Evolutionary conservation across 2,888 invertebrate genomes (phyloP).

Genomic region (Arrhopalites spinosus): DNA sequence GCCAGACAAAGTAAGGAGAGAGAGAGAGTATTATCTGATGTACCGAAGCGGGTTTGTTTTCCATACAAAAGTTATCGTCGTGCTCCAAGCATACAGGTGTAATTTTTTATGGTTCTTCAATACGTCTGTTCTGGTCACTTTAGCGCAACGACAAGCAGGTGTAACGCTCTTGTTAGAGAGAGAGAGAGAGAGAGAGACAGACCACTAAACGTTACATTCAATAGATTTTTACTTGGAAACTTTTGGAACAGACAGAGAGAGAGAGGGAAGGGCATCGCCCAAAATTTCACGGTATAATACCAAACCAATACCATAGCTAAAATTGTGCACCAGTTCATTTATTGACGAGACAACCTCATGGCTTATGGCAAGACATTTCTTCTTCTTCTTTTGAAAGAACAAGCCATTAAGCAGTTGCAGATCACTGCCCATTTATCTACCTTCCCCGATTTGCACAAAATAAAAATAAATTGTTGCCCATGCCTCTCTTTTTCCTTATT

Average conservation of each 20-base stretch:
- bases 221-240: constrained; percentile 2
- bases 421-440: constrained; percentile 7
- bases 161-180: neutral
- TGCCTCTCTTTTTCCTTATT: neutral
- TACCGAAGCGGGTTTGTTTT: constrained; percentile 15
- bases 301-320: constrained; percentile 37
- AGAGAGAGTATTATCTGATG: no score
- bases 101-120: constrained; percentile 29
- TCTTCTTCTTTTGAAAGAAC: neutral
- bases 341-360: constrained; percentile 16
- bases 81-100: constrained; percentile 28
- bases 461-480: neutral
- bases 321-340: constrained; percentile 29
- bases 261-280: constrained; percentile 37
- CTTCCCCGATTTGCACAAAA: neutral
- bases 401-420: constrained; percentile 31
- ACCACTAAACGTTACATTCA: constrained; percentile 31
- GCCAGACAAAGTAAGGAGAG: no score
- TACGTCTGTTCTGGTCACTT: constrained; percentile 39
- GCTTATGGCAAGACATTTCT: neutral
- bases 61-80: neutral
- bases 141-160: constrained; percentile 45
- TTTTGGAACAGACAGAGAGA: neutral
- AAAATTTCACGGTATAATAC: constrained; percentile 40
- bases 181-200: neutral